Conservation (phyloP, 2,888 invertebrate genomes). For the Lysandra bellargus region DNA sequence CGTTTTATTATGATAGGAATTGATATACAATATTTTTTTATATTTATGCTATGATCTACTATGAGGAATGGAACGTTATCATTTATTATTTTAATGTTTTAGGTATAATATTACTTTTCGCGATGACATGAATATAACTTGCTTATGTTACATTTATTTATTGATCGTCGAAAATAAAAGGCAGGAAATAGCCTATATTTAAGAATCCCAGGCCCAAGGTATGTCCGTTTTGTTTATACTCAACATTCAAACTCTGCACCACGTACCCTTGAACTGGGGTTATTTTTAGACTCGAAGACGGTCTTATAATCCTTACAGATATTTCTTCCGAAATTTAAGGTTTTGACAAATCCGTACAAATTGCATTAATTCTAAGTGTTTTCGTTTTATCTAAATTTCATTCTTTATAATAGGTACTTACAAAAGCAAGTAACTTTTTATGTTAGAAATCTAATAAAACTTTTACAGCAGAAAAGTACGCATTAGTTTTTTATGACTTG, state of each 20-base stretch:
- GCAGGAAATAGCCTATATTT: neutral
- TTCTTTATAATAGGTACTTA: neutral
- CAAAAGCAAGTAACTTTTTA: neutral
- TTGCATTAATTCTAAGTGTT: neutral
- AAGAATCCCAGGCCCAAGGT: neutral
- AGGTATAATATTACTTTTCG: neutral
- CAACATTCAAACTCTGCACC: conserved; percentile 42
- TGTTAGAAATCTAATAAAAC: neutral
- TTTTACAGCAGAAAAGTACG: neutral
- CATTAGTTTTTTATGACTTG: neutral
- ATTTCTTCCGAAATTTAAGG: conserved; percentile 36
- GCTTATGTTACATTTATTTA: neutral
- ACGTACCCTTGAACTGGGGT: conserved; percentile 44
- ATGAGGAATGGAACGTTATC: neutral
- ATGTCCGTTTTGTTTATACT: conserved; percentile 43
- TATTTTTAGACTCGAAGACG: conserved; percentile 42
- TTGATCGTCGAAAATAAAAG: neutral
- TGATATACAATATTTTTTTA: neutral
- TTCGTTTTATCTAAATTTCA: neutral
- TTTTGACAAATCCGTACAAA: conserved; percentile 7
- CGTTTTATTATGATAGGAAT: conserved; percentile 2
- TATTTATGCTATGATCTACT: neutral
- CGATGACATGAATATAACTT: neutral
- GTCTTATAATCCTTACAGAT: conserved; percentile 39
- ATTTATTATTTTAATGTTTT: neutral